Base-by-base conservation (phyloP, 2,888 invertebrate species). In the Steinernema carpocapsae region DNA sequence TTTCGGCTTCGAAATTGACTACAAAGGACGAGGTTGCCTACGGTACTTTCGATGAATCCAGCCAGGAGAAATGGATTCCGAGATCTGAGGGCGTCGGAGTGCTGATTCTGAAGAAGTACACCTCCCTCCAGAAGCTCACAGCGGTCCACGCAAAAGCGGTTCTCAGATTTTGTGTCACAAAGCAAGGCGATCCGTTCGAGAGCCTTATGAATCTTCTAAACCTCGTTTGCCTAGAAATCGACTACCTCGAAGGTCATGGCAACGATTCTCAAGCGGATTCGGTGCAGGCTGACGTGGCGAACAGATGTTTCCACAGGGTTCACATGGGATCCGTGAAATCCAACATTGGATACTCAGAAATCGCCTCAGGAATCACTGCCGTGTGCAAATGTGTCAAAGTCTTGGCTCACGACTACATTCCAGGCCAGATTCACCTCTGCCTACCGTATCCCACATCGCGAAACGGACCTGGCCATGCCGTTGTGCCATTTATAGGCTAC, bases 361-460 rank as follows among this genome's bases (percentile, higher is more conserved):
- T 79, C 1, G 76, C 81, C 0, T 79, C 82, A 0, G 80, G 80
- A 43, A 76, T 82, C 29, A 75, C 81, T 29, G 79, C 81, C 2
- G 72, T 81, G 26, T 74, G 79, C 48, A 79, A 80, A 52, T 79
- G 81, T 4, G 71, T 79, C 0, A 77, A 78, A 29, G 74, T 79
- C 4, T 76, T 80, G 76, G 72, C 80, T 29, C 74, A 78, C 10
- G 71, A 74, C 12, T 72, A 78, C 6, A 73, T 82, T 14, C 82
- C 82, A 4, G 77, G 77, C 22, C 81, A 82, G 74, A 78, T 80
- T 0, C 81, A 82, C 71, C 76, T 82, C 0, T 75, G 76, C 46
- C 72, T 82, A 10, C 79, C 81, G 0, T 64, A 64, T 64, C 17
- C 64, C 32, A 64, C 64, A 12, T 29, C 64, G 6, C 24, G 64